Conservation (phyloP, 1,140 invertebrate species). For the Zaprionus taronus region DNA sequence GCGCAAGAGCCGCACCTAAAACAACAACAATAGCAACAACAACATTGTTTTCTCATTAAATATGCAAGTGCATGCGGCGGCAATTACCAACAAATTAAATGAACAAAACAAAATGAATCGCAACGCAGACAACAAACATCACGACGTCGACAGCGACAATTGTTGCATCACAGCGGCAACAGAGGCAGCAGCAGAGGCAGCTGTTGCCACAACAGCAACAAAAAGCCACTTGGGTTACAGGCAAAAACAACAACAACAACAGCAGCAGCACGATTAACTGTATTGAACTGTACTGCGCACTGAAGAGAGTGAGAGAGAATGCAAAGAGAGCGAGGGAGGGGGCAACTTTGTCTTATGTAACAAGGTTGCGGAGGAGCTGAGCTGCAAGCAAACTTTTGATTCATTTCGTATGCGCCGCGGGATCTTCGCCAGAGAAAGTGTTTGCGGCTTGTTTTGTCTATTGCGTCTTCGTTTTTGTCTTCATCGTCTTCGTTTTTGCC, state of each 20-base stretch:
- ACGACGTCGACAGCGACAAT: slow-evolving; percentile 35
- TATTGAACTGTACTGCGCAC: slow-evolving; percentile 68
- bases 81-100: slow-evolving; percentile 81
- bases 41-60: slow-evolving; percentile 63
- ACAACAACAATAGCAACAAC: slow-evolving; percentile 20
- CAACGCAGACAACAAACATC: slow-evolving; percentile 54
- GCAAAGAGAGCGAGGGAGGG: not conserved
- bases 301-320: slow-evolving; percentile 5
- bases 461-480: slow-evolving; percentile 34
- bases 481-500: slow-evolving; percentile 15
- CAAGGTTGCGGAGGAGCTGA: slow-evolving; percentile 72
- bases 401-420: slow-evolving; percentile 73
- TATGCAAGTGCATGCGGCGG: slow-evolving; percentile 78
- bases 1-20: slow-evolving; percentile 43
- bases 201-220: slow-evolving; percentile 24
- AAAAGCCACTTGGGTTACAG: slow-evolving; percentile 55
- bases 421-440: slow-evolving; percentile 69
- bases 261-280: slow-evolving; percentile 18
- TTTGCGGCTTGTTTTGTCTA: not conserved
- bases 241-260: slow-evolving; percentile 26
- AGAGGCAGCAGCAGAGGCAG: slow-evolving; percentile 21
- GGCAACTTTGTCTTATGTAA: slow-evolving; percentile 54
- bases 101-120: slow-evolving; percentile 58
- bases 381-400: slow-evolving; percentile 55
- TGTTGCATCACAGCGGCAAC: slow-evolving; percentile 40